Base-by-base conservation (phyloP, 2,888 invertebrate species). In the Epirrhoe alternata region DNA sequence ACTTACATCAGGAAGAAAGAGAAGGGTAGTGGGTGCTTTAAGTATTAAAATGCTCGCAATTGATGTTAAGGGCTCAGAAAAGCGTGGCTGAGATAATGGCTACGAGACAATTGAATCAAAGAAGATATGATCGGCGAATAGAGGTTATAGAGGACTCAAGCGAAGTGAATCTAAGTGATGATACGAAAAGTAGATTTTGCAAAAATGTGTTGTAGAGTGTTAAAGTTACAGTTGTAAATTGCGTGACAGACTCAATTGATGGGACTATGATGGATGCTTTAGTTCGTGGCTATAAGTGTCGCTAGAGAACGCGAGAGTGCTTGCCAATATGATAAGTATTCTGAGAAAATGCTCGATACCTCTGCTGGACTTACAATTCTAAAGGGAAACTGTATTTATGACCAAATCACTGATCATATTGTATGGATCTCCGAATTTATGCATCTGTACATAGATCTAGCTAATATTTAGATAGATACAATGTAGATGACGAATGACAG, bases 361-460 rank as follows among this genome's bases (percentile, higher is more conserved):
- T 50, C 17, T 42, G 38, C 30, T 12, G 16, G 53, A 53, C 33
- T 12, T 59, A 45, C n/a, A n/a, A n/a, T 16, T 31, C 17, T 17
- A n/a, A n/a, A n/a, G n/a, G 24, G 42, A 52, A 42, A 42, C 24
- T 61, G 54, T 50, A 71, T 12, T 24, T 66, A 61, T 64, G 71
- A 69, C 62, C 65, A 66, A 63, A 60, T 55, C 51, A 63, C 61
- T 63, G 70, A 68, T 59, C 58, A 63, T 64, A 68, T 47, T 58
- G 47, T 66, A 61, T 61, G 69, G 68, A 71, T 72, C 50, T 69
- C 71, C 73, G 74, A 74, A 73, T 74, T 74, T 73, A 74, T 67
- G 66, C 71, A 72, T 61, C 33, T 73, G 70, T 74, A 72, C 62
- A 70, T 69, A 73, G 66, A 61, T 70, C 64, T 68, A 68, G 64